Conservation (phyloP, 1,140 invertebrate species). For the Papilio polytes region DNA sequence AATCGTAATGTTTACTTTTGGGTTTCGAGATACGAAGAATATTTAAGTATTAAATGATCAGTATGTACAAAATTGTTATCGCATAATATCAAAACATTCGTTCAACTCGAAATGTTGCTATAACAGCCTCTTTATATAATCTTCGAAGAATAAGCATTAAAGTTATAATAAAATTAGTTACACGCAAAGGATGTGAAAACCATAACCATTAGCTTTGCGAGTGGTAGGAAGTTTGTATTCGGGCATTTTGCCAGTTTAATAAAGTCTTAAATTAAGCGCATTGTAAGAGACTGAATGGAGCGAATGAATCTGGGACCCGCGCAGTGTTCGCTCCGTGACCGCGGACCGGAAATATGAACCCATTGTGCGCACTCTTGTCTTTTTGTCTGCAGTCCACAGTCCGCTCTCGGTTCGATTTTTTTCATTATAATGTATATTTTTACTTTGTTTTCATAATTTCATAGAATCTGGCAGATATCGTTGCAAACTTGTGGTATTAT, state of each 20-base stretch:
- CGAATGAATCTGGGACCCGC: conserved; percentile 53
- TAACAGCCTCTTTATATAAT: conserved; percentile 4
- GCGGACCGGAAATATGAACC: conserved; percentile 67
- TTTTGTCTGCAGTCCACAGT: conserved; percentile 51
- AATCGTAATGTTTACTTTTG: not conserved
- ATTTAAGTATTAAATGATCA: not conserved
- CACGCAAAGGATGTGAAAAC: conserved; percentile 19
- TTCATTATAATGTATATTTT: conserved; percentile 52
- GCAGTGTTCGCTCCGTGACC: conserved; percentile 48
- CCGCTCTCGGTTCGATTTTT: conserved; percentile 39
- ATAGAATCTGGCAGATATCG: conserved; percentile 13
- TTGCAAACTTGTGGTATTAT: not conserved
- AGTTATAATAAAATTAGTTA: conserved; percentile 20
- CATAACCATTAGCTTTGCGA: conserved; percentile 15
- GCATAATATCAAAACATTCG: not conserved
- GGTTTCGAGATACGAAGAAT: not conserved
- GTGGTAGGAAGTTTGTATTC: conserved; percentile 42
- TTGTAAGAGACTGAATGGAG: conserved; percentile 55
- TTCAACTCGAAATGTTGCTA: not conserved
- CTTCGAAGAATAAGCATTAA: conserved; percentile 3
- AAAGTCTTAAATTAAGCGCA: conserved; percentile 43
- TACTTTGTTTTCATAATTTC: conserved; percentile 32
- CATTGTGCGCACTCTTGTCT: conserved; percentile 62
- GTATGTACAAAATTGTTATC: not conserved
- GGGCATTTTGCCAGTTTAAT: conserved; percentile 58